Conservation (phyloP, 2,888 invertebrate genomes). For the Cataglyphis livida region DNA sequence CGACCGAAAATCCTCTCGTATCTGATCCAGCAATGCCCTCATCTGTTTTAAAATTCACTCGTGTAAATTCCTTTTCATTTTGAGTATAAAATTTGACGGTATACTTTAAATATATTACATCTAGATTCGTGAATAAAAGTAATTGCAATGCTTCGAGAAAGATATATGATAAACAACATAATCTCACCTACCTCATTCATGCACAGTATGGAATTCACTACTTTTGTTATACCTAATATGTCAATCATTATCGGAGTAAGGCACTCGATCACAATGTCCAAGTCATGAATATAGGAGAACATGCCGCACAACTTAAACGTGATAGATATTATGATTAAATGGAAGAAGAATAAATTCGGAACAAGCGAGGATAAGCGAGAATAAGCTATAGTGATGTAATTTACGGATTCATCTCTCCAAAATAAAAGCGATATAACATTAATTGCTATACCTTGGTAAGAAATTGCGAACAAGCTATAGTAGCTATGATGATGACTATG, state of each 20-base stretch:
- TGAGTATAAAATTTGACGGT: background rate
- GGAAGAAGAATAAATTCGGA: background rate
- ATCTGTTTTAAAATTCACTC: constrained; percentile 20
- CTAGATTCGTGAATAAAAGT: background rate
- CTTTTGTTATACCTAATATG: constrained; percentile 31
- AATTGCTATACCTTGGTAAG: constrained; percentile 18
- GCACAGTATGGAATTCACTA: constrained; percentile 36
- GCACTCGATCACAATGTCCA: constrained; percentile 36
- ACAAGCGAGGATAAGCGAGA: background rate
- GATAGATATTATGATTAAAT: background rate
- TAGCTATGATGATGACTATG: constrained; percentile 6
- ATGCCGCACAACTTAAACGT: constrained; percentile 33
- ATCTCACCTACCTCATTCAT: constrained; percentile 19
- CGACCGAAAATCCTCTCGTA: constrained; percentile 26
- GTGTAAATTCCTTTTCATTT: background rate
- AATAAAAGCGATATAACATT: background rate
- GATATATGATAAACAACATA: background rate
- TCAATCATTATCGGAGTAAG: constrained; percentile 36
- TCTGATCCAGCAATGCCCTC: constrained; percentile 10
- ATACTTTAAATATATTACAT: background rate
- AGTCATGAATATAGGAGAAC: constrained; percentile 24
- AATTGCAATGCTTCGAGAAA: background rate
- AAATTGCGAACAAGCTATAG: constrained; percentile 34
- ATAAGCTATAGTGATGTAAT: background rate
- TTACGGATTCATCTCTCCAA: background rate